Evolutionary conservation across 2,113 vertebrate species (phyloP).

Genomic region (Upupa epops): DNA sequence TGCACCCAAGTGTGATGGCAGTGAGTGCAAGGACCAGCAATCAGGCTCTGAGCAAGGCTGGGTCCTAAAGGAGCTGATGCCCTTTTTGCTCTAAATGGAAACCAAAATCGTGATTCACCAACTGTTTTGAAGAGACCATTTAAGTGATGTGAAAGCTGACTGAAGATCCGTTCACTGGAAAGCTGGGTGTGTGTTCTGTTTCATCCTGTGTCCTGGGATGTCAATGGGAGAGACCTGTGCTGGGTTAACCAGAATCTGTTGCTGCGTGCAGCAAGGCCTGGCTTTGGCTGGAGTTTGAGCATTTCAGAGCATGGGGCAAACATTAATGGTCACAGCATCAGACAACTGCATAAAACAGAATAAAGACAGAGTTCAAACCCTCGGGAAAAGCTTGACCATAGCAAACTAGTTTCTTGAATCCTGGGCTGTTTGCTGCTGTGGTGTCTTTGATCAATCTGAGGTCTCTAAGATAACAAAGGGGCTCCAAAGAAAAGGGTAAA

Average conservation of each 20-base stretch:
- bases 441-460: background rate
- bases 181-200: rapidly evolving
- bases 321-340: background rate
- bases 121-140: background rate
- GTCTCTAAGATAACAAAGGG: background rate
- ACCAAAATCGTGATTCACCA: background rate
- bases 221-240: background rate
- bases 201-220: background rate
- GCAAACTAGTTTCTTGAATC: background rate
- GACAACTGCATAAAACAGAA: background rate
- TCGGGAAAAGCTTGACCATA: background rate
- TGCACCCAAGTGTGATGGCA: rapidly evolving
- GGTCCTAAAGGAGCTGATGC: background rate
- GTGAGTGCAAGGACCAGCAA: background rate
- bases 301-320: background rate
- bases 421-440: background rate
- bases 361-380: background rate
- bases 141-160: background rate
- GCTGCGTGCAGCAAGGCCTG: background rate
- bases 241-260: background rate
- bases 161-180: background rate
- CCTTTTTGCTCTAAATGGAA: background rate
- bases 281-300: background rate
- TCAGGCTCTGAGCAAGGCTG: background rate
- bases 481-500: background rate